Percentiles rank a stretch among this genome's conserved stretches.
These are phyloP conservation scores for Operophtera brumata DNA, from an alignment of 2,888 invertebrate genomes.

Conservation along the genomic window DNA sequence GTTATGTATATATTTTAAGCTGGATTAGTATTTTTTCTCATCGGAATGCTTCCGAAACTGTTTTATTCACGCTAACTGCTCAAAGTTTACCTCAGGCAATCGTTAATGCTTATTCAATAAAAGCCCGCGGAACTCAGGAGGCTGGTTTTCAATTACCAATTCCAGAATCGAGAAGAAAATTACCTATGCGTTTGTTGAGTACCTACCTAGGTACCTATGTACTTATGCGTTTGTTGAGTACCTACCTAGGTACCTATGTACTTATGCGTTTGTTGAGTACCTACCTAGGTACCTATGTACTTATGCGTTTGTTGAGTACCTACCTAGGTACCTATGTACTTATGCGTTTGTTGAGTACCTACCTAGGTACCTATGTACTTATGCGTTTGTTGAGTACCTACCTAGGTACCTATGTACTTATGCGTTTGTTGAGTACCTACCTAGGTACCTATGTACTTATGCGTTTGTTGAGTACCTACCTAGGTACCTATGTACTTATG, in stretches of 20 bases:
- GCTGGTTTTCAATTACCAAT: conserved; percentile 14
- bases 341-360: no score
- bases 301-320: no score
- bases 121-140: conserved; percentile 1
- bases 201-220: no score
- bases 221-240: no score
- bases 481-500: neutral
- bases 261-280: no score
- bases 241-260: neutral
- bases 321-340: neutral
- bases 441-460: neutral
- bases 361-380: neutral
- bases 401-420: neutral
- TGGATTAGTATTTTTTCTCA: no score
- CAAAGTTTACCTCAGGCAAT: neutral
- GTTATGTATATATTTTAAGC: no score
- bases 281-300: neutral
- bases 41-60: no score
- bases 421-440: no score
- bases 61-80: no score
- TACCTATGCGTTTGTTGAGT: conserved; percentile 7
- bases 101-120: neutral
- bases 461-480: no score
- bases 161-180: conserved; percentile 6
- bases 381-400: no score